phyloP scores from a whole-genome alignment of 2,797 vertebrate genomes.

The Aeoliscus strigatus region DNA sequence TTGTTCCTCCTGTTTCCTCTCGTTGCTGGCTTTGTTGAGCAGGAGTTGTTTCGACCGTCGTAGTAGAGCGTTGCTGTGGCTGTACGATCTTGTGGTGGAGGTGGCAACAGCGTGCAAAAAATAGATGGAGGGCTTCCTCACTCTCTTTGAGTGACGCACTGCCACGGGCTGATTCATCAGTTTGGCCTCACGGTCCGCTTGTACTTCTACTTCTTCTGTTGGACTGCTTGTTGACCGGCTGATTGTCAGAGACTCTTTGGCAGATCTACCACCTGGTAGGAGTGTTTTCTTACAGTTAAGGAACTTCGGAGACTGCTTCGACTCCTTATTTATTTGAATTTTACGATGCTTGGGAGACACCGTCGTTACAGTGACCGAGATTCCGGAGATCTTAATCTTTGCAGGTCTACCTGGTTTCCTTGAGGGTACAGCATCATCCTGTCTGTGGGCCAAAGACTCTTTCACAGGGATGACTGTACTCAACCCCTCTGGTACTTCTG shows the following conservation, averaged over 20 bases:
- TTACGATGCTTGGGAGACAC: constrained; percentile 86
- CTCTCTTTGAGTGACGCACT: constrained; percentile 81
- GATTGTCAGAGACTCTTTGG: constrained; percentile 70
- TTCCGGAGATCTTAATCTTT: constrained; percentile 93
- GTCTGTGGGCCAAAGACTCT: constrained; percentile 68
- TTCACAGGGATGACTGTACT: constrained; percentile 79
- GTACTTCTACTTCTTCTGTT: constrained; percentile 32
- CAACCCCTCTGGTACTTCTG: constrained; percentile 64
- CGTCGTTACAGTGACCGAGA: constrained; percentile 87
- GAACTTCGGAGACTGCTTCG: constrained; percentile 46
- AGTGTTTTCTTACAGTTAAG: constrained; percentile 37
- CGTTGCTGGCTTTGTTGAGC: constrained; percentile 79
- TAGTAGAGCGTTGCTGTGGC: constrained; percentile 81
- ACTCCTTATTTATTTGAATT: constrained; percentile 82
- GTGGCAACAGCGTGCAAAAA: constrained; percentile 86
- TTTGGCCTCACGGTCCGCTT: constrained; percentile 25
- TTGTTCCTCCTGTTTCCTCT: constrained; percentile 67
- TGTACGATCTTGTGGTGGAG: constrained; percentile 78
- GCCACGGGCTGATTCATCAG: constrained; percentile 47
- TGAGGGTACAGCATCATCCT: constrained; percentile 71
- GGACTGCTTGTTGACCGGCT: constrained; percentile 47
- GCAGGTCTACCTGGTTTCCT: constrained; percentile 91
- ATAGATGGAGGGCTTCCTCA: constrained; percentile 84
- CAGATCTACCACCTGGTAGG: constrained; percentile 51
- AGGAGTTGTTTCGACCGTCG: constrained; percentile 83